Base-by-base conservation (phyloP, 2,113 vertebrate species). In the Boulengeromyrus knoepffleri region DNA sequence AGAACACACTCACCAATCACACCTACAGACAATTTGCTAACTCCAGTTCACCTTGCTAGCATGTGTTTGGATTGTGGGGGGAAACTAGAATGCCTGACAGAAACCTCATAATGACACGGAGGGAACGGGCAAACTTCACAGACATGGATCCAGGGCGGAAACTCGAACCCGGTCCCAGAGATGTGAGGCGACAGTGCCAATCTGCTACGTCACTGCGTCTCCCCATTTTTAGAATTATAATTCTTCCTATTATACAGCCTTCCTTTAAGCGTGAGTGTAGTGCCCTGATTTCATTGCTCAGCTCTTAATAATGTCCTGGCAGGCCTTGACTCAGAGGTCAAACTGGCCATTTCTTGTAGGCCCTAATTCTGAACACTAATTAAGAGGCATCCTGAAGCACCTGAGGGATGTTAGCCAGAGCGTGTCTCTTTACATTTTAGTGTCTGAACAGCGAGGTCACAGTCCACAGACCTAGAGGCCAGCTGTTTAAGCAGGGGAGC, bases 231-330 rank as follows among this genome's bases (percentile, higher is more conserved):
- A 19, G 6, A 42, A 42, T 7, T 6, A 80, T 80, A 42, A 80
- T 80, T 80, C 31, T 80, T 80, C 17, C 36, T 7, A 80, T 80
- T 36, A 80, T 17, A 42, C 0, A 42, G 13, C 93, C 92, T 92
- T 93, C 93, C 17, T 74, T 50, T 90, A 77, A 53, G 15, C 49
- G 1, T 15, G 13, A 70, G 27, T 21, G 19, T 9, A 8, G 87
- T 90, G 74, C 88, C 56, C 85, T 8, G 31, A 17, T 7, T 5
- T 80, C 66, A 90, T 93, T 95, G 92, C 93, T 94, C 91, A 92
- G 94, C 93, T 93, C 94, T 94, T 95, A 94, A 96, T 96, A 94
- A 95, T 95, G 93, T 92, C 90, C 90, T 93, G 90, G 90, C 91
- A 90, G 93, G 90, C 92, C 93, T 39, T 49, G 45, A 42, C 7